phyloP scores from a whole-genome alignment of 2,113 vertebrate species.

The Pyxicephalus adspersus region DNA sequence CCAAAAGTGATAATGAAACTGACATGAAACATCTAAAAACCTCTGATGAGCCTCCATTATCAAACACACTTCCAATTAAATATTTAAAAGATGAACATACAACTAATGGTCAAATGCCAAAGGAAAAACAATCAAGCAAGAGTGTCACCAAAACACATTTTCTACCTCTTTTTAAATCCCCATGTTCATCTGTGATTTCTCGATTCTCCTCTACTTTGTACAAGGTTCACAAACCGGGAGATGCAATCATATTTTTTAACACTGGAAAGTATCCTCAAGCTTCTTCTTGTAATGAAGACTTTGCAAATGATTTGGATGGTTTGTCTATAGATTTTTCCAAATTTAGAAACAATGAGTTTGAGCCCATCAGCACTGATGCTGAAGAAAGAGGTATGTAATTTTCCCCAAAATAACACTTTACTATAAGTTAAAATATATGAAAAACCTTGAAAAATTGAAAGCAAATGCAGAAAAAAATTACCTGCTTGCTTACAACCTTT shows the following conservation, averaged over 20 bases:
- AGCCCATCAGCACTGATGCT: neutral
- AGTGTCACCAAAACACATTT: neutral
- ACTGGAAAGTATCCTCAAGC: neutral
- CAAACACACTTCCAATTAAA: neutral
- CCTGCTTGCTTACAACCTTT: no score
- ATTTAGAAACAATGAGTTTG: slow-evolving; percentile 10
- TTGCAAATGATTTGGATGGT: neutral
- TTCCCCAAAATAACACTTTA: no score
- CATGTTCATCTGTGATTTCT: slow-evolving; percentile 34
- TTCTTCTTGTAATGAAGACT: slow-evolving; percentile 1
- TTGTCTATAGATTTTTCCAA: neutral
- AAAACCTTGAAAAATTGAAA: no score
- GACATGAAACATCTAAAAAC: neutral
- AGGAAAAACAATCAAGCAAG: neutral
- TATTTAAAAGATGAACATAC: neutral
- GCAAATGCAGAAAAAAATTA: no score
- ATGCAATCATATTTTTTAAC: slow-evolving; percentile 31
- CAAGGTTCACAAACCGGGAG: slow-evolving; percentile 35
- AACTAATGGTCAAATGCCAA: neutral
- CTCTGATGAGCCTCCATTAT: neutral
- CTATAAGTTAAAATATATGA: no score
- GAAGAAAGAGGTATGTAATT: slow-evolving; percentile 18
- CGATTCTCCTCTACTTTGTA: slow-evolving; percentile 39
- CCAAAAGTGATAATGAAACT: neutral
- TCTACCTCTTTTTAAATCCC: slow-evolving; percentile 26